A percentile compares a stretch with the other conserved stretches of the same genome.
Evolutionary conservation across 2,113 vertebrate genomes (phyloP).

Genomic region (Paralichthys olivaceus): DNA sequence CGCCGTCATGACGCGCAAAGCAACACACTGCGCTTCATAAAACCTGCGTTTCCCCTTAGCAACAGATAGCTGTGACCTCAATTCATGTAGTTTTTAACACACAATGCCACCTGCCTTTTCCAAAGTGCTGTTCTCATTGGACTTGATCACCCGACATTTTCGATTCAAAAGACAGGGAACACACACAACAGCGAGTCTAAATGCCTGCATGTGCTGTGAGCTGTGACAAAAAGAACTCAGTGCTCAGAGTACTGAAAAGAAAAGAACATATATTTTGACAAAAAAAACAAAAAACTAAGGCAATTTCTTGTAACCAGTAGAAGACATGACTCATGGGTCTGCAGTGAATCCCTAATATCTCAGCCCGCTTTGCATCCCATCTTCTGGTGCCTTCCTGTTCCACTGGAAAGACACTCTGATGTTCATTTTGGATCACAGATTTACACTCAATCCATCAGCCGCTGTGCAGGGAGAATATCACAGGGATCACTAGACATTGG

Average conservation of each 20-base stretch:
- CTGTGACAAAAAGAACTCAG: constrained; percentile 7
- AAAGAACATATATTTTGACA: constrained; percentile 37
- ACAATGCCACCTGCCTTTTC: constrained; percentile 32
- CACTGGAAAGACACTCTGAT: constrained; percentile 36
- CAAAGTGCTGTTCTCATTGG: constrained; percentile 18
- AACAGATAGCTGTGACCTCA: constrained; percentile 26
- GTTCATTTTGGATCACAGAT: constrained; percentile 42
- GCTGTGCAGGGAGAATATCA: constrained; percentile 31
- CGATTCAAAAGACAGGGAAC: constrained; percentile 20
- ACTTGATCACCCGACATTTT: constrained; percentile 2
- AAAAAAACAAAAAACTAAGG: constrained; percentile 36
- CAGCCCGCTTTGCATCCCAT: constrained; percentile 16
- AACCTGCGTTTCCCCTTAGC: constrained; percentile 1
- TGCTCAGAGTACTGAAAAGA: neutral
- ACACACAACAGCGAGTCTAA: constrained; percentile 16
- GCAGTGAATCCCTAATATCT: constrained; percentile 52
- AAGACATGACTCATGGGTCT: constrained; percentile 41
- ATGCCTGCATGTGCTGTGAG: constrained; percentile 23
- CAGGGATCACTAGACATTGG: constrained; percentile 38
- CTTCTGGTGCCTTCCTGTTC: constrained; percentile 26
- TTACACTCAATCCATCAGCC: constrained; percentile 31
- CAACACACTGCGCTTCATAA: constrained; percentile 39
- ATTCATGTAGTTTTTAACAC: constrained; percentile 39
- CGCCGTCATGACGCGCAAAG: neutral
- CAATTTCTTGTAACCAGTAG: constrained; percentile 39